These are phyloP conservation scores for Ramazzottius varieornatus DNA, from an alignment of 2,888 invertebrate species.

Conservation along the genomic window DNA sequence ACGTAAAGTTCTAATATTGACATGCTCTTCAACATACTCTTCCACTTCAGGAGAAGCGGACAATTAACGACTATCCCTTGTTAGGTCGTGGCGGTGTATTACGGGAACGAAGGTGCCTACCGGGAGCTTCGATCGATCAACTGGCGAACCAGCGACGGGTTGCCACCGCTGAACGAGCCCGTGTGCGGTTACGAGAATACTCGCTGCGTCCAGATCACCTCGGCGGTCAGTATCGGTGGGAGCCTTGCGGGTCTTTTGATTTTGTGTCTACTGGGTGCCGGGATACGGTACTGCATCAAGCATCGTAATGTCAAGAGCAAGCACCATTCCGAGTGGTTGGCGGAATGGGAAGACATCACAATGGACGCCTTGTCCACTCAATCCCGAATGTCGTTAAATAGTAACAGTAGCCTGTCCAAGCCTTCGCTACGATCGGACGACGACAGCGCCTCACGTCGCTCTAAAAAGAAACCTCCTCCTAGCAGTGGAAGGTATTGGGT, in stretches of 20 bases:
- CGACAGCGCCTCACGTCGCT: neutral
- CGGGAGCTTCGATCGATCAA: neutral
- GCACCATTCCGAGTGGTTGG: neutral
- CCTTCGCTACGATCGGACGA: neutral
- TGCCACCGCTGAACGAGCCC: neutral
- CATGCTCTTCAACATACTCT: too few relatives aligned
- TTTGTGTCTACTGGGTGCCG: too few relatives aligned
- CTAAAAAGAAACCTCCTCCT: neutral
- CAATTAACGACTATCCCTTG: neutral
- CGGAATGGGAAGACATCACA: neutral
- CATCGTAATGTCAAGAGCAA: too few relatives aligned
- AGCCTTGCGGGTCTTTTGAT: too few relatives aligned
- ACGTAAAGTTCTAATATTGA: too few relatives aligned
- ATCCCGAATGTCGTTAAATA: neutral
- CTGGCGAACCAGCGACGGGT: neutral
- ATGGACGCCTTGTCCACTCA: neutral
- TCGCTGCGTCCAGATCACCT: neutral
- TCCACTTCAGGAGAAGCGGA: too few relatives aligned
- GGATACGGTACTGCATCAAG: too few relatives aligned
- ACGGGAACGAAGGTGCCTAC: neutral
- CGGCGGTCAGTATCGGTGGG: too few relatives aligned
- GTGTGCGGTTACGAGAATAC: neutral
- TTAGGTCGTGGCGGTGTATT: neutral
- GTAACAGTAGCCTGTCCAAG: neutral
- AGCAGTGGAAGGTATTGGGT: too few relatives aligned